Conservation (phyloP, 2,888 invertebrate species). For the Alsophila aescularia region DNA sequence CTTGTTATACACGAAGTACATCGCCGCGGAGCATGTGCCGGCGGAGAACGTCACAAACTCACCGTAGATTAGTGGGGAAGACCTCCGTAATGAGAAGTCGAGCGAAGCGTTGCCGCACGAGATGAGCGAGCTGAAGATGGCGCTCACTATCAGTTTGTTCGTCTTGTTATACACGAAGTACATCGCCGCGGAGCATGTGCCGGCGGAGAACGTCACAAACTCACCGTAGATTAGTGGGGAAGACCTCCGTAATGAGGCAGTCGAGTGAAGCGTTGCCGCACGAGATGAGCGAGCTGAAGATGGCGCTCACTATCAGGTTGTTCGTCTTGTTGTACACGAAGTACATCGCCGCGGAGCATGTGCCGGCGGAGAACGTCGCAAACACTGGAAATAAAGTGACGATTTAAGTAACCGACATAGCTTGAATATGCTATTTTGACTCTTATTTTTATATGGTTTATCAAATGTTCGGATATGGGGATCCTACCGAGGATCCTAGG, state of each 20-base stretch:
- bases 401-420: too few relatives aligned
- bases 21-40: too few relatives aligned
- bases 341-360: constrained; percentile 93
- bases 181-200: too few relatives aligned
- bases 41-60: constrained; percentile 34
- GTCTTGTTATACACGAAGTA: too few relatives aligned
- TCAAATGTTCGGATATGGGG: too few relatives aligned
- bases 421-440: too few relatives aligned
- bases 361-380: constrained; percentile 92
- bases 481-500: too few relatives aligned
- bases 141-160: too few relatives aligned
- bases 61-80: constrained; percentile 96
- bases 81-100: constrained; percentile 97
- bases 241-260: constrained; percentile 96
- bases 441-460: too few relatives aligned
- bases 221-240: constrained; percentile 95
- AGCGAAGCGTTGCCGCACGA: too few relatives aligned
- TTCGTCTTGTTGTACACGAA: constrained; percentile 93
- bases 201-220: constrained; percentile 1
- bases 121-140: too few relatives aligned
- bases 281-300: constrained; percentile 94
- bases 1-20: too few relatives aligned
- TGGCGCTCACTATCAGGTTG: constrained; percentile 92
- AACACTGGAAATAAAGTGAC: constrained; percentile 85
- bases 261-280: constrained; percentile 96